phyloP scores from a whole-genome alignment of 2,113 vertebrate genomes.

The Thalassarche chlororhynchos region DNA sequence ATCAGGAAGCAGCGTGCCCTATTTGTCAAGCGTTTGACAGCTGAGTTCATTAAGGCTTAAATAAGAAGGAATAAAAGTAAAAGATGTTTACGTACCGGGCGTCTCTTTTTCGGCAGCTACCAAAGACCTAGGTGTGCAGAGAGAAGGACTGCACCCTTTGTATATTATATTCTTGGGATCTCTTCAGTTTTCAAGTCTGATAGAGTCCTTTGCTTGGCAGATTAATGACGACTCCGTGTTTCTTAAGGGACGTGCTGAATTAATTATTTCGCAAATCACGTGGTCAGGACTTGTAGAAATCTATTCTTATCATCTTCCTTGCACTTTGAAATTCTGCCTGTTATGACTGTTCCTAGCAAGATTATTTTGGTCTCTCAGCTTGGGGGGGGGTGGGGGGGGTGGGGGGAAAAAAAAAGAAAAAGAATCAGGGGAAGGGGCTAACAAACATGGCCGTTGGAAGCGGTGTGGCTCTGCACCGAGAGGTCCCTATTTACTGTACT shows the following conservation, averaged over 20 bases:
- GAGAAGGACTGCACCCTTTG: constrained; percentile 86
- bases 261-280: constrained; percentile 99
- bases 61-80: constrained; percentile 87
- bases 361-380: constrained; percentile 70
- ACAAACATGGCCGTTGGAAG: constrained; percentile 79
- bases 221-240: constrained; percentile 99
- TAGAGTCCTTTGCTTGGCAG: constrained; percentile 99
- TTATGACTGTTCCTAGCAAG: constrained; percentile 81
- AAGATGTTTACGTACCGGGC: constrained; percentile 96
- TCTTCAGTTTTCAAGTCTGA: constrained; percentile 99
- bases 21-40: constrained; percentile 96
- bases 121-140: constrained; percentile 85
- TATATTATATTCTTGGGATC: constrained; percentile 99
- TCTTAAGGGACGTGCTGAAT: constrained; percentile 99
- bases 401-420: not conserved
- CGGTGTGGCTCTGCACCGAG: constrained; percentile 63
- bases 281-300: constrained; percentile 94
- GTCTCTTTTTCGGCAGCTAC: constrained; percentile 86
- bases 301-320: constrained; percentile 94
- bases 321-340: constrained; percentile 85
- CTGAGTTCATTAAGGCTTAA: constrained; percentile 90
- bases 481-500: constrained; percentile 74
- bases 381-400: not conserved
- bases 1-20: constrained; percentile 87
- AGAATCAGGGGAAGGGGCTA: constrained; percentile 70